phyloP scores from a whole-genome alignment of 2,888 invertebrate genomes.

The Metacarcinus magister region DNA sequence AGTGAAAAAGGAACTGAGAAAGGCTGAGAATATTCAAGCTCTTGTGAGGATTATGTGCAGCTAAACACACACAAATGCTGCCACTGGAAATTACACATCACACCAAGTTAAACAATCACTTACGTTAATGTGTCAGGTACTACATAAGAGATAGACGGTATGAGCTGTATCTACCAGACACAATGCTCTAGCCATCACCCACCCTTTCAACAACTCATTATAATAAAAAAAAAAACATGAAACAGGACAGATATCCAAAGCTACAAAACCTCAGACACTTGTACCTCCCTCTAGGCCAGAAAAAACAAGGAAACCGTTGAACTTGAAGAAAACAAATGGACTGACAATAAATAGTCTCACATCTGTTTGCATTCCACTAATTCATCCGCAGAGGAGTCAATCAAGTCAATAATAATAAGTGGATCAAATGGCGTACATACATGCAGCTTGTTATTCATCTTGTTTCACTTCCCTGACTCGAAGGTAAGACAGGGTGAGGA shows the following conservation, averaged over 20 bases:
- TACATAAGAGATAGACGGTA: too few relatives aligned
- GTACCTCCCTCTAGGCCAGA: background rate
- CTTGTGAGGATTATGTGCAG: background rate
- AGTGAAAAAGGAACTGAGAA: background rate
- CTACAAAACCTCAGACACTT: background rate
- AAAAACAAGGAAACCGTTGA: background rate
- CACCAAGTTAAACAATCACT: too few relatives aligned
- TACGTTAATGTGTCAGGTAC: too few relatives aligned
- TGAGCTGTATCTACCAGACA: too few relatives aligned
- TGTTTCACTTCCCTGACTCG: background rate
- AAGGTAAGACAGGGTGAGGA: background rate
- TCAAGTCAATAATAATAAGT: background rate
- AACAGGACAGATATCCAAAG: background rate
- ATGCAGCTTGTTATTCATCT: background rate
- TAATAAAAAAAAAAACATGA: background rate
- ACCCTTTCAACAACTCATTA: background rate
- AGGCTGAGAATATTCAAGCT: background rate
- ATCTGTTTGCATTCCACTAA: too few relatives aligned
- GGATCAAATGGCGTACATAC: background rate
- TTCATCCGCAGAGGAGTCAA: background rate
- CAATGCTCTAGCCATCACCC: background rate
- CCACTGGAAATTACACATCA: too few relatives aligned
- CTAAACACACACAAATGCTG: background rate
- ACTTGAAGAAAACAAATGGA: background rate
- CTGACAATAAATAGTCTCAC: too few relatives aligned